A percentile compares a stretch with the other conserved stretches of the same genome.
These are phyloP conservation scores for Entomobrya proxima DNA, from an alignment of 2,888 invertebrate species.

Conservation along the genomic window DNA sequence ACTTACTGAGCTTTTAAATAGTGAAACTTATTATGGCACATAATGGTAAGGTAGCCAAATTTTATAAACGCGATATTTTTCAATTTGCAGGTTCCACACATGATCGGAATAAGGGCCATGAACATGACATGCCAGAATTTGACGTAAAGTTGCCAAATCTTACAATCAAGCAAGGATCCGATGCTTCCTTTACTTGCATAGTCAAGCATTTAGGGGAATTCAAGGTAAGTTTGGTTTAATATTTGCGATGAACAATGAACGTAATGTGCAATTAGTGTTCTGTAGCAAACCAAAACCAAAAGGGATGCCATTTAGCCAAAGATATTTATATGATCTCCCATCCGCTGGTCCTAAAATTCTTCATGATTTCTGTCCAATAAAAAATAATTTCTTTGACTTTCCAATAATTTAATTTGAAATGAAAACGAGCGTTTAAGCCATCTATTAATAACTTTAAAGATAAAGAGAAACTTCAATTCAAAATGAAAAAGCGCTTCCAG, in stretches of 20 bases:
- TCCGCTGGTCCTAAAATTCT: no score
- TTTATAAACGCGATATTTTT: background rate
- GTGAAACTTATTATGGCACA: background rate
- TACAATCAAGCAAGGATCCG: conserved; percentile 91
- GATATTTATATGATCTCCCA: no score
- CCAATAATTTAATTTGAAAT: no score
- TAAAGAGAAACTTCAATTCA: no score
- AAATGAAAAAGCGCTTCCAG: no score
- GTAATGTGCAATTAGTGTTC: no score
- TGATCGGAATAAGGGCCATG: conserved; percentile 75
- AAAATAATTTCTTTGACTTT: no score
- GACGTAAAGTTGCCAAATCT: conserved; percentile 90
- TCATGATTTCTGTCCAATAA: no score
- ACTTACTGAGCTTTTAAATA: background rate
- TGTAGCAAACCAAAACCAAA: no score
- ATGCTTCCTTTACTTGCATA: conserved; percentile 92
- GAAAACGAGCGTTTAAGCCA: no score
- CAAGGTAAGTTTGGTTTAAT: conserved; percentile 83
- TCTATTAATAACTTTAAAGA: no score
- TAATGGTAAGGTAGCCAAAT: background rate
- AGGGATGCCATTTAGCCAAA: background rate
- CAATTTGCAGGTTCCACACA: conserved; percentile 62
- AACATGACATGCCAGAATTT: conserved; percentile 91
- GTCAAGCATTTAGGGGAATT: conserved; percentile 92
- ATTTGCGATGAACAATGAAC: no score